Conservation (phyloP, 2,113 vertebrate species). For the pig (Sus scrofa) region DNA sequence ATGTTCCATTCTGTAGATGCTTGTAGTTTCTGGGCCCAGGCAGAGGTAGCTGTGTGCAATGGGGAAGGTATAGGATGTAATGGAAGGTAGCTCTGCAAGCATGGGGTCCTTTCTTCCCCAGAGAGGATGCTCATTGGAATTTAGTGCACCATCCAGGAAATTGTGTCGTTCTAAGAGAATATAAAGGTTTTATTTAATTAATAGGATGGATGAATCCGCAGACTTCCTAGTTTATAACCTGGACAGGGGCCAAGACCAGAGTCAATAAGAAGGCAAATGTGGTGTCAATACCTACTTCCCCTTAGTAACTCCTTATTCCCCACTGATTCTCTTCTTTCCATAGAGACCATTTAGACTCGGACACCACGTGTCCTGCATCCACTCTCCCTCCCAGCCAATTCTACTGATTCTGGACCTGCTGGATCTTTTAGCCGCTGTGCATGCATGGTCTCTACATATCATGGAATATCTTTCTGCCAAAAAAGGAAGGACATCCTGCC, state of each 20-base stretch:
- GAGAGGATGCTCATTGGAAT: constrained; percentile 7
- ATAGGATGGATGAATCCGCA: not conserved
- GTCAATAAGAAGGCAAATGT: not conserved
- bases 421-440: not conserved
- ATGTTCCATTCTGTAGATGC: not conserved
- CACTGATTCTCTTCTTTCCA: not conserved
- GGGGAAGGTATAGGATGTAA: not conserved
- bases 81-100: not conserved
- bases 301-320: not conserved
- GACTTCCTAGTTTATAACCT: constrained; percentile 10
- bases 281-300: not conserved
- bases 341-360: not conserved
- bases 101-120: not conserved
- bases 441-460: too few relatives aligned
- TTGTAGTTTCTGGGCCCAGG: not conserved
- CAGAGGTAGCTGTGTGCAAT: not conserved
- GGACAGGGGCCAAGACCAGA: not conserved
- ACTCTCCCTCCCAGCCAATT: not conserved
- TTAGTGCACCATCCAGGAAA: constrained; percentile 32
- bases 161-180: not conserved
- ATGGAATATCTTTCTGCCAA: not conserved
- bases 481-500: not conserved
- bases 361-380: rapidly evolving
- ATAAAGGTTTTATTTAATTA: constrained; percentile 62
- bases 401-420: not conserved